These are phyloP conservation scores for Desoria tigrina DNA, from an alignment of 2,888 invertebrate genomes.

Conservation along the genomic window DNA sequence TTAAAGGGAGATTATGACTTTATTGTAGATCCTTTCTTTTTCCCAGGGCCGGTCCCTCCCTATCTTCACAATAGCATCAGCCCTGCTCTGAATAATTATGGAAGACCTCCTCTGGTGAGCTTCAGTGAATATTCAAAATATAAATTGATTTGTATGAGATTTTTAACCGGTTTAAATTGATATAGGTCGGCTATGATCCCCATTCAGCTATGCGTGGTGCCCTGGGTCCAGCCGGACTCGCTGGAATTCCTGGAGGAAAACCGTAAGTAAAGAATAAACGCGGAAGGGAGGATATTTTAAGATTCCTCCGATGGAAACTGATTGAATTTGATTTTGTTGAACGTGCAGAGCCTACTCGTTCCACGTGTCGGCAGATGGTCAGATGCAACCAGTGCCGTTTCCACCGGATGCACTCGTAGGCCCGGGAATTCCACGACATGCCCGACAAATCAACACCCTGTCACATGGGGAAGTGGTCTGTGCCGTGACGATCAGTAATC, in stretches of 20 bases:
- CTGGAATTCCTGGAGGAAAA: constrained; percentile 64
- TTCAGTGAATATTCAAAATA: neutral
- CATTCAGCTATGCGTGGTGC: constrained; percentile 69
- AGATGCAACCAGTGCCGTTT: constrained; percentile 90
- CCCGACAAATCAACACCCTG: constrained; percentile 86
- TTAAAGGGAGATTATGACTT: constrained; percentile 13
- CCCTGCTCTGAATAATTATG: constrained; percentile 67
- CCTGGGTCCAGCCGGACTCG: constrained; percentile 60
- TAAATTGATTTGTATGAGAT: too few species aligned
- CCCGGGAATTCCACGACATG: constrained; percentile 89
- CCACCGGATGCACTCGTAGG: constrained; percentile 91
- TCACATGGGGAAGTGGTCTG: constrained; percentile 96
- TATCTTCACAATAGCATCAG: constrained; percentile 67
- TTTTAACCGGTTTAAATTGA: constrained; percentile 7
- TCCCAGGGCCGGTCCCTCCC: constrained; percentile 49
- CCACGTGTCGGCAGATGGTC: constrained; percentile 86
- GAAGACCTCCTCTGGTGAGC: constrained; percentile 63
- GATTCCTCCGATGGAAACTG: neutral
- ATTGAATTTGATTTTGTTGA: too few species aligned
- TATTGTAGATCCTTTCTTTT: constrained; percentile 43
- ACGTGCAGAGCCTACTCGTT: constrained; percentile 85
- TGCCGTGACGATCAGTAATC: constrained; percentile 93
- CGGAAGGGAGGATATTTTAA: too few species aligned
- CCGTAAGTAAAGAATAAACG: too few species aligned
- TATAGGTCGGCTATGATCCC: constrained; percentile 67